Conservation (phyloP, 2,888 invertebrate species). For the Synanthedon myopaeformis region DNA sequence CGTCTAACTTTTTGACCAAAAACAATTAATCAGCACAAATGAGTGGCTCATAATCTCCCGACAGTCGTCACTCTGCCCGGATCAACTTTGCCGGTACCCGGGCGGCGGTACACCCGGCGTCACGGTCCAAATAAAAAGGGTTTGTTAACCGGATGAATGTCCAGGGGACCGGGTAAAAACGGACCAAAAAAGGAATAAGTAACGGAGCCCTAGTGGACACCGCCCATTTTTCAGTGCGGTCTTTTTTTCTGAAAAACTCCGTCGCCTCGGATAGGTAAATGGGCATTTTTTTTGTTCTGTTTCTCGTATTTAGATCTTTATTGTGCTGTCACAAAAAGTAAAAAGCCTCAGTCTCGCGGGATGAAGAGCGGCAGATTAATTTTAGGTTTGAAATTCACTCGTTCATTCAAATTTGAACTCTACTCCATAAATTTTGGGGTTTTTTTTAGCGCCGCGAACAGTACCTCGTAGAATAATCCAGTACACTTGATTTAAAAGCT, state of each 20-base stretch:
- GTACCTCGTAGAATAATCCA: no score
- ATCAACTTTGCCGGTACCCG: neutral
- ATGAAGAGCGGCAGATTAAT: neutral
- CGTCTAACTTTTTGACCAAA: neutral
- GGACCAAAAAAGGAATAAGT: conserved; percentile 6
- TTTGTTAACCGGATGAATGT: conserved; percentile 4
- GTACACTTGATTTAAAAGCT: no score
- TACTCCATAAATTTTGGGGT: no score
- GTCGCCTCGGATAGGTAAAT: neutral
- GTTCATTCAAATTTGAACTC: no score
- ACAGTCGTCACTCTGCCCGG: conserved; percentile 2
- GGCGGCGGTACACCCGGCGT: neutral
- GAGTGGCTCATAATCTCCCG: conserved; percentile 9
- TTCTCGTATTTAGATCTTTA: neutral
- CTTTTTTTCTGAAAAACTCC: conserved; percentile 3
- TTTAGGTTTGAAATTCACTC: neutral
- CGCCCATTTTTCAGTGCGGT: conserved; percentile 10
- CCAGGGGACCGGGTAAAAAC: conserved; percentile 3
- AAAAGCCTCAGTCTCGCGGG: neutral
- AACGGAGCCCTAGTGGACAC: conserved; percentile 5
- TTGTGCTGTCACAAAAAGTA: neutral
- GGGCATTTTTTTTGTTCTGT: neutral
- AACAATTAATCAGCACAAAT: conserved; percentile 11
- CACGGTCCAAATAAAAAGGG: conserved; percentile 12
- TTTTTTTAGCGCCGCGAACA: no score